Percentiles rank a stretch among this genome's conserved stretches.
Conservation (phyloP, 2,113 vertebrate genomes). For the Tinamus guttatus region DNA sequence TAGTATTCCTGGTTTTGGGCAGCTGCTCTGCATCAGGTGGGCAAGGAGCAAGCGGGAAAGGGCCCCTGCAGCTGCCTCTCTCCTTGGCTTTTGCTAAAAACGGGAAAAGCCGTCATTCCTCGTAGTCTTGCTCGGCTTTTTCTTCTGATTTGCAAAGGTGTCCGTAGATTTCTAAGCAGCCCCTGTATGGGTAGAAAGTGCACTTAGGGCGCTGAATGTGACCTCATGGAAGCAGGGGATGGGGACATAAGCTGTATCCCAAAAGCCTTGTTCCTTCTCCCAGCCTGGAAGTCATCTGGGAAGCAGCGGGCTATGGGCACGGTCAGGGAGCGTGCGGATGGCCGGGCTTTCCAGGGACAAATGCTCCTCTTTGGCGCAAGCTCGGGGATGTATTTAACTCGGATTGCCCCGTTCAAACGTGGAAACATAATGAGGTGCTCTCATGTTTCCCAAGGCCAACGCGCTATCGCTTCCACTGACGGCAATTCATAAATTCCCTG, state of each 20-base stretch:
- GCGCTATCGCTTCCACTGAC: rapidly evolving
- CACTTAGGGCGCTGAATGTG: background rate
- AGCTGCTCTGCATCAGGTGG: background rate
- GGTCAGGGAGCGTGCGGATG: background rate
- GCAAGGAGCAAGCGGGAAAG: background rate
- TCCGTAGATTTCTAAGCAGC: conserved; percentile 80
- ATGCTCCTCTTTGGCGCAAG: background rate
- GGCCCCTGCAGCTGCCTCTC: background rate
- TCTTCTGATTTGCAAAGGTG: conserved; percentile 74
- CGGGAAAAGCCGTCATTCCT: background rate
- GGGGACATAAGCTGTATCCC: background rate
- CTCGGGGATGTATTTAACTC: background rate
- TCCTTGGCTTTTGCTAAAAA: background rate
- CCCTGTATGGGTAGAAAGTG: conserved; percentile 65
- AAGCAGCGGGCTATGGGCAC: rapidly evolving
- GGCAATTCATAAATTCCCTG: rapidly evolving
- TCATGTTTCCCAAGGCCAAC: rapidly evolving
- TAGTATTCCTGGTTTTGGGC: background rate
- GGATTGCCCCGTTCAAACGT: rapidly evolving
- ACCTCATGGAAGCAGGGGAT: background rate
- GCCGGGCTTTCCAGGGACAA: background rate
- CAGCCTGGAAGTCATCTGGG: background rate
- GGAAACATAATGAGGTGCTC: background rate
- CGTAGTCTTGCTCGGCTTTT: conserved; percentile 56
- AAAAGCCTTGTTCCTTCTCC: background rate